Evolutionary conservation across 1,140 invertebrate genomes (phyloP), one percentile per base, ranked within the genome.

Genomic region (Grapholita molesta): DNA sequence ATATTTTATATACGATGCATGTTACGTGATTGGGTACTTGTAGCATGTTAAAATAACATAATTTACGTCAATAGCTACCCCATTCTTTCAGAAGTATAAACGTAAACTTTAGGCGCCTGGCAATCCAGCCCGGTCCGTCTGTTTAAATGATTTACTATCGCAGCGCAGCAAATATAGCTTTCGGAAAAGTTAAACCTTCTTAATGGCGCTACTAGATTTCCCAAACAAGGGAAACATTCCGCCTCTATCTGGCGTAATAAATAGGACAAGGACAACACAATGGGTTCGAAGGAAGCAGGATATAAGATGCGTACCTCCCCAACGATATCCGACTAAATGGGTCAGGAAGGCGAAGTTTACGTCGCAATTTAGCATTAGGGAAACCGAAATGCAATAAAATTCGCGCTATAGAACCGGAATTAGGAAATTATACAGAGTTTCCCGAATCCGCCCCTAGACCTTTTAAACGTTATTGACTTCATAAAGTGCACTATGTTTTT

Each of bases 331-430:
- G 64, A 35, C 82, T 87, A 90, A 89, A 88, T 89, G 88, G 88
- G 88, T 90, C 88, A 90, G 88, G 88, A 89, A 90, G 83, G 83
- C 86, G 85, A 89, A 90, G 85, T 90, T 90, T 89, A 89, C 80
- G 79, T 77, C 79, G 84, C 79, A 82, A 81, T 84, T 84, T 75
- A 75, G 82, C 77, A 79, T 85, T 84, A 86, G 78, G 83, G 84
- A 87, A 89, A 86, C 84, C 85, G 81, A 88, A 84, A 75, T 70
- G 83, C 78, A 86, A 83, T 90, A 90, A 89, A 89, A 88, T 81
- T 82, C 77, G 77, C 70, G 79, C 79, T 78, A 81, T 84, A 80
- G 80, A 75, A 72, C 70, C 72, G 76, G 76, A 83, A 89, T 90
- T 88, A 82, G 82, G 83, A 85, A 90, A 88, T 89, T 88, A 88